Base-by-base conservation (phyloP, 2,113 vertebrate genomes). In the Megaptera novaeangliae region DNA sequence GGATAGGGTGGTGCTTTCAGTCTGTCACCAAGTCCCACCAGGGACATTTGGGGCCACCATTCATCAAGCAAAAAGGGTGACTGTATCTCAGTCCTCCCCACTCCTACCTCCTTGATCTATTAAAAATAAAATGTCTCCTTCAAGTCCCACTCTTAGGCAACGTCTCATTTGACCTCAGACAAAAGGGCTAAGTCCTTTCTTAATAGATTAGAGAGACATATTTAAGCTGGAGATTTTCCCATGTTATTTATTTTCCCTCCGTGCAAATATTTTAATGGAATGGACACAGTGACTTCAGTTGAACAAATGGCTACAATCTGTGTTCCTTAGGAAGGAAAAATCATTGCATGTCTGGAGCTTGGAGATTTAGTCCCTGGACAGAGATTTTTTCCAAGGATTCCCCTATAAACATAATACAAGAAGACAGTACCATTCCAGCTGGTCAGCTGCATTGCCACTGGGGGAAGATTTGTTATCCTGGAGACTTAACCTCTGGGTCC, bases 211-310 rank as follows among this genome's bases (percentile, higher is more conserved):
- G 69, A 94, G 59, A 97, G 93, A 91, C 46, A 91, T 80, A 68
- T 90, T 96, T 78, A 95, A 94, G 39, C 44, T 95, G 52, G 46
- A 46, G 17, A 87, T 85, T 88, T 95, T 94, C 75, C 61, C 57
- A 64, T 63, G 52, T 95, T 95, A 97, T 96, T 96, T 97, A 93
- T 93, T 92, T 61, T 94, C 96, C 96, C 97, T 91, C 6, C 11
- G 92, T 85, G 91, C 64, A 95, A 84, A 81, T 95, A 94, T 96
- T 95, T 97, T 82, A 93, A 5, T 34, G n/a, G 52, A 74, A 71
- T 61, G n/a, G 75, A 84, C 84, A 94, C 20, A 74, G 64, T 80
- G 88, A 59, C 75, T 95, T 92, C 69, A 72, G 39, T 6, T 92
- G 88, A 55, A 91, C 96, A 94, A 94, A 84, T 97, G 91, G 39